Evolutionary conservation across 2,888 invertebrate genomes (phyloP).

Genomic region (Alviniconcha strummeri): DNA sequence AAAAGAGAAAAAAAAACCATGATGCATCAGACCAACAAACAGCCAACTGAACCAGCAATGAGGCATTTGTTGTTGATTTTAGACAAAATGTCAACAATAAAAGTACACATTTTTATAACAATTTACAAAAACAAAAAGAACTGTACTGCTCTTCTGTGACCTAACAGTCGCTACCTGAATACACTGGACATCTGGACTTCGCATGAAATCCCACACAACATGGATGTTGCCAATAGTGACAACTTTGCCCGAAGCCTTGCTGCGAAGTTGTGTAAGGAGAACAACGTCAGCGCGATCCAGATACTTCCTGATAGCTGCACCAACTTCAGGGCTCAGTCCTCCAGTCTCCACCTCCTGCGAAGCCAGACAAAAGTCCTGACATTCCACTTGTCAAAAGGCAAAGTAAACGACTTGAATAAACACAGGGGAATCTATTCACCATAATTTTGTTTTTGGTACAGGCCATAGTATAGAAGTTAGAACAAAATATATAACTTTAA

Average conservation of each 20-base stretch:
- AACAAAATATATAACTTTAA: too few species aligned
- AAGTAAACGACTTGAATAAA: too few species aligned
- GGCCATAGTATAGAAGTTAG: too few species aligned
- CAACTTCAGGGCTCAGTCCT: slow-evolving; percentile 52
- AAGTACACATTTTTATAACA: too few species aligned
- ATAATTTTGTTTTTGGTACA: neutral
- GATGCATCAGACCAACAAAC: too few species aligned
- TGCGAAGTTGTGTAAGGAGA: slow-evolving; percentile 60
- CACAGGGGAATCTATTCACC: neutral
- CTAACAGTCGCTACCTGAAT: slow-evolving; percentile 58
- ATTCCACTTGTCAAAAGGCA: neutral
- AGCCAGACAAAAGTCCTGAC: slow-evolving; percentile 8
- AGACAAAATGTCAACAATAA: too few species aligned
- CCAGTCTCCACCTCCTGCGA: slow-evolving; percentile 54
- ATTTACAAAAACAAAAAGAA: too few species aligned
- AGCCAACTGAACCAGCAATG: too few species aligned
- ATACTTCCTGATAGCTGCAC: slow-evolving; percentile 56
- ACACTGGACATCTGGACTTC: slow-evolving; percentile 68
- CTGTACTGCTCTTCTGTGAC: too few species aligned
- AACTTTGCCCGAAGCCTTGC: slow-evolving; percentile 55
- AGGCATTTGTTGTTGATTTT: too few species aligned
- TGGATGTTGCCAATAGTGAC: slow-evolving; percentile 70
- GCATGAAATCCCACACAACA: slow-evolving; percentile 61
- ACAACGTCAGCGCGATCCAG: slow-evolving; percentile 65
- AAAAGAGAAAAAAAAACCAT: too few species aligned